Evolutionary conservation across 2,797 vertebrate species (phyloP), one percentile per base, ranked within the genome.

Genomic region (Octomys mimax): DNA sequence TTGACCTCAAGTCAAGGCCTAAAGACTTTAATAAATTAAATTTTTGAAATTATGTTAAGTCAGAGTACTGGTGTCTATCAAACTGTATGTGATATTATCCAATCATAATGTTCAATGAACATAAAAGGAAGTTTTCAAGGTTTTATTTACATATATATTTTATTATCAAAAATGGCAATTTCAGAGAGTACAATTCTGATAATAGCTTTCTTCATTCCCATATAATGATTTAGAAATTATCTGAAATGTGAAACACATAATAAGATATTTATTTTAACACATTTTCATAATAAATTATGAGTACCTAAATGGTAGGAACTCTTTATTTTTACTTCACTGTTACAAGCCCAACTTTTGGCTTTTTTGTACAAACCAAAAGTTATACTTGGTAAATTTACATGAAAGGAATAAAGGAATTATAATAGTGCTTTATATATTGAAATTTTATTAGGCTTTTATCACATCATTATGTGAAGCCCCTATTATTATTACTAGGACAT

Each of bases 71-170:
- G 12, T 2, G 92, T 5, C 14, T 61, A 18, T 81, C 28, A 81
- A 66, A 39, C 39, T 42, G 10, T 33, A 18, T 64, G 59, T 13
- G n/a, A 6, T 71, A 3, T 71, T 85, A 86, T 33, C 6, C 2
- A 70, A 21, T 68, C 19, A 95, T 21, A 64, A 80, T 77, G 84
- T 33, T 57, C 7, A 7, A 79, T 91, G 3, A 42, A 54, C 7
- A 87, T 83, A 57, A 87, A 92, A 92, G 28, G 54, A 73, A 86
- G 59, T 90, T 13, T 85, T 94, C 22, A 83, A 92, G 94, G 57
- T 73, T 79, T 62, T 77, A 79, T 84, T 92, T 85, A 59, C 0
- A 52, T n/a, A 36, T 42, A 33, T 83, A 7, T 11, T 89, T 87
- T 42, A 82, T 31, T 95, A 64, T 64, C 54, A 85, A 66, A 78